Evolutionary conservation across 2,113 vertebrate species (phyloP).

Genomic region (Rhabdornis inornatus): DNA sequence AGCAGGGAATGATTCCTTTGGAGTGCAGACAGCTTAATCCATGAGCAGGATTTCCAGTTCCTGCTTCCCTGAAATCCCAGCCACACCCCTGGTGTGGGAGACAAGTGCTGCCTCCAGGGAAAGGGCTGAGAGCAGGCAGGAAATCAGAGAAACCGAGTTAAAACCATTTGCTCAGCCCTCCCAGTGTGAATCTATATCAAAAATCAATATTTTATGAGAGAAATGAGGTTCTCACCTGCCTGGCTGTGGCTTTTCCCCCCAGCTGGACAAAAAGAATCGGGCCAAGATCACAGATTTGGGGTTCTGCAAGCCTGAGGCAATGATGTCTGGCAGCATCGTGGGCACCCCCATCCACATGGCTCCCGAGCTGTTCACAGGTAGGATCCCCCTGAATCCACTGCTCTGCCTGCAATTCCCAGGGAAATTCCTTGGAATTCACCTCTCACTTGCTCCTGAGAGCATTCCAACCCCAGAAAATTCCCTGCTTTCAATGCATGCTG

Average conservation of each 20-base stretch:
- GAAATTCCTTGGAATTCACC: background rate
- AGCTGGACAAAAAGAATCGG: slow-evolving; percentile 95
- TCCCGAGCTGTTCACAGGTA: slow-evolving; percentile 97
- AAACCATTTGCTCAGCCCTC: background rate
- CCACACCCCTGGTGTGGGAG: background rate
- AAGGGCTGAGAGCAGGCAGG: background rate
- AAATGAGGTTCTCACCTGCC: background rate
- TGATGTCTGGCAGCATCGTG: slow-evolving; percentile 99
- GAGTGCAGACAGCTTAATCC: background rate
- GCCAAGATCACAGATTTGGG: slow-evolving; percentile 98
- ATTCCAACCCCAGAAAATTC: fast-evolving
- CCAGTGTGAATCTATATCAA: fast-evolving
- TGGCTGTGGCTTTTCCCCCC: background rate
- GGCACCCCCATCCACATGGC: slow-evolving; percentile 99
- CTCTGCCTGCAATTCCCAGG: background rate
- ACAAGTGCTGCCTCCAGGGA: background rate
- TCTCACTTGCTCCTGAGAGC: background rate
- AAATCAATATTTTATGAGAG: fast-evolving
- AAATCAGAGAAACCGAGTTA: background rate
- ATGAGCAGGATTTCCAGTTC: background rate
- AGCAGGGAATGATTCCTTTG: background rate
- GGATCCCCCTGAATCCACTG: background rate
- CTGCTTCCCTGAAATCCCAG: background rate
- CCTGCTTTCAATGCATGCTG: background rate
- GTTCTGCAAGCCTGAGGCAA: slow-evolving; percentile 98